Conservation (phyloP, 64 coral and sea anemone species). For the Exaiptasia diaphana region DNA sequence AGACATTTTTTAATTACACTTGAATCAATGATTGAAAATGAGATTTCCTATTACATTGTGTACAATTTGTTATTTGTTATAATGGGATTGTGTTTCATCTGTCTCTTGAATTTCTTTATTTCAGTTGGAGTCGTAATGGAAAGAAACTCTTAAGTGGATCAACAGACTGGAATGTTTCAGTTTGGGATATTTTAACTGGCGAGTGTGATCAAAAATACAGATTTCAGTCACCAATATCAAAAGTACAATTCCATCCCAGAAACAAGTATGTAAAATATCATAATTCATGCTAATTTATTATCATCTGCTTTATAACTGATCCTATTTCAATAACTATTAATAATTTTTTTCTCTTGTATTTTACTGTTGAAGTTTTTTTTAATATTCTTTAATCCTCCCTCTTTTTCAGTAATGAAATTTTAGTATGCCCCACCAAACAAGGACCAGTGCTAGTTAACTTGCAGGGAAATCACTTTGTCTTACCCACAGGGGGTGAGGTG, state of each 20-base stretch:
- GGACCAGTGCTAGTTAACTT: slow-evolving; percentile 88
- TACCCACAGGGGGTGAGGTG: slow-evolving; percentile 93
- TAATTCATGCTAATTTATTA: neutral
- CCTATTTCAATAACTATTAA: neutral
- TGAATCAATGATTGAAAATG: too few relatives aligned
- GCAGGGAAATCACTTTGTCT: slow-evolving; percentile 64
- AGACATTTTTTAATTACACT: too few relatives aligned
- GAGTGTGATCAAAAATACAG: slow-evolving; percentile 97
- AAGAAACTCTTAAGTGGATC: slow-evolving; percentile 91
- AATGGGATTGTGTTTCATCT: too few relatives aligned
- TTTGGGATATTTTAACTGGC: slow-evolving; percentile 90
- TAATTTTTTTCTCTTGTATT: neutral
- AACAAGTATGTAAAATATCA: slow-evolving; percentile 75
- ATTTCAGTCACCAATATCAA: slow-evolving; percentile 88
- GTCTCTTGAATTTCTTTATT: neutral
- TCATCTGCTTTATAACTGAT: neutral
- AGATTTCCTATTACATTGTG: too few relatives aligned
- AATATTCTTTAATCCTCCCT: neutral
- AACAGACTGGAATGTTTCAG: slow-evolving; percentile 93
- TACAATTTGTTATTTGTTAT: too few relatives aligned
- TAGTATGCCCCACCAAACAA: slow-evolving; percentile 95
- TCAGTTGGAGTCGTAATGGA: slow-evolving; percentile 99
- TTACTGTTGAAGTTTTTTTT: neutral
- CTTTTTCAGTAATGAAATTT: slow-evolving; percentile 66
- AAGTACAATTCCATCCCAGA: slow-evolving; percentile 99